Base-by-base conservation (phyloP, 2,113 vertebrate genomes). In the Neofelis nebulosa region DNA sequence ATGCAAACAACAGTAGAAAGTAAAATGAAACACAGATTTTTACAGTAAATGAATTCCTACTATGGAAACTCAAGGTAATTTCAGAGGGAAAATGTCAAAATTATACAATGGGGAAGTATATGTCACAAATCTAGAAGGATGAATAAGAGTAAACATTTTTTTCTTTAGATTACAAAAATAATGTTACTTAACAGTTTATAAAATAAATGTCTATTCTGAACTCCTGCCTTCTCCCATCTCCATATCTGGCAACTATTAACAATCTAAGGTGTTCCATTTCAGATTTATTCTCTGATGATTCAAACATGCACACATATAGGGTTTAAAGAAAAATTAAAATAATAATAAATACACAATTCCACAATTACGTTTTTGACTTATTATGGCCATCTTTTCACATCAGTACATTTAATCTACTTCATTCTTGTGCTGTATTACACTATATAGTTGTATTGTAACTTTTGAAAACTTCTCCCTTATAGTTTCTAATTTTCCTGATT, bases 401-500 rank as follows among this genome's bases (percentile, higher is more conserved):
- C 52, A 52, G 33, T 81, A 79, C 9, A 74, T 68, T 91, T 8
- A 96, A 76, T 89, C 31, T 68, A 92, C 38, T 48, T 94, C 48
- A 90, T 91, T 96, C 7, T 94, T 93, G 19, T 90, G 63, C 52
- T 80, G 11, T 74, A 86, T 78, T 79, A 73, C 2, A 74, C 21
- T 87, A 4, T 29, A 80, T n/a, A 85, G 7, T 36, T 94, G 31
- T 86, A 73, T 12, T 82, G 36, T 33, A 90, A 93, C 4, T 63
- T 88, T 66, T 88, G 50, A 41, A 89, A 90, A 63, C 8, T 50
- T 86, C 86, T 63, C 23, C 61, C 29, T 73, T 82, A 68, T 38
- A 80, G 21, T 92, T 94, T 95, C 25, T 18, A 87, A 83, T 79
- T 92, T 81, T 94, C 31, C n/a, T 14, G 73, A 97, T 69, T 92